phyloP scores from a whole-genome alignment of 2,113 vertebrate genomes.

The Callorhinus ursinus region DNA sequence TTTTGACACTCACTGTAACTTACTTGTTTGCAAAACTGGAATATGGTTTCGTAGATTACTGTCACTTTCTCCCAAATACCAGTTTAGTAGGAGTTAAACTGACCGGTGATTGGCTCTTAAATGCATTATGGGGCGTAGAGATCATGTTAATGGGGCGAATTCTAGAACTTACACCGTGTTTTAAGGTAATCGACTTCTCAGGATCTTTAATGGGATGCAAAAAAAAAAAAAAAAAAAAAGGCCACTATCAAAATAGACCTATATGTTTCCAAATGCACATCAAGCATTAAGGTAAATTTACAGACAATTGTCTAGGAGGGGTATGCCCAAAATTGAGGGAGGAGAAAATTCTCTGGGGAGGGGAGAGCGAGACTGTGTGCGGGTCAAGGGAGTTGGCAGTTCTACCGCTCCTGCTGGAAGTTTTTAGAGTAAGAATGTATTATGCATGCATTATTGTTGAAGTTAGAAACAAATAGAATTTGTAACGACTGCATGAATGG shows the following conservation, averaged over 20 bases:
- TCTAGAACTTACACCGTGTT: slow-evolving; percentile 19
- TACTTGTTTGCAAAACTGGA: neutral
- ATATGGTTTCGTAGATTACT: neutral
- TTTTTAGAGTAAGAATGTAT: neutral
- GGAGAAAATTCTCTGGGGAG: neutral
- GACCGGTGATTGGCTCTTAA: neutral
- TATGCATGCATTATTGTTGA: neutral
- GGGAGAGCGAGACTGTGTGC: neutral
- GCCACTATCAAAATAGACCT: neutral
- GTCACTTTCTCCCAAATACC: neutral
- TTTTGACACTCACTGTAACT: neutral
- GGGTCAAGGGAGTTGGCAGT: neutral
- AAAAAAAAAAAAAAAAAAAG: neutral
- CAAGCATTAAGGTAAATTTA: neutral
- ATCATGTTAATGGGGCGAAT: slow-evolving; percentile 32
- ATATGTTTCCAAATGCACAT: neutral
- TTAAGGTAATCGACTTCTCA: slow-evolving; percentile 41
- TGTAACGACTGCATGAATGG: neutral
- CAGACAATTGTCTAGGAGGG: neutral
- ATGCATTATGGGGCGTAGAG: slow-evolving; percentile 11
- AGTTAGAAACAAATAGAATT: neutral
- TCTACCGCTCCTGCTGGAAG: neutral
- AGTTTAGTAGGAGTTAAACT: neutral
- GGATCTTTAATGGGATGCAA: slow-evolving; percentile 7
- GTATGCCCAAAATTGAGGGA: neutral